A percentile compares a stretch with the other conserved stretches of the same genome.
Conservation (phyloP, 2,113 vertebrate species). For the Diglossa brunneiventris region DNA sequence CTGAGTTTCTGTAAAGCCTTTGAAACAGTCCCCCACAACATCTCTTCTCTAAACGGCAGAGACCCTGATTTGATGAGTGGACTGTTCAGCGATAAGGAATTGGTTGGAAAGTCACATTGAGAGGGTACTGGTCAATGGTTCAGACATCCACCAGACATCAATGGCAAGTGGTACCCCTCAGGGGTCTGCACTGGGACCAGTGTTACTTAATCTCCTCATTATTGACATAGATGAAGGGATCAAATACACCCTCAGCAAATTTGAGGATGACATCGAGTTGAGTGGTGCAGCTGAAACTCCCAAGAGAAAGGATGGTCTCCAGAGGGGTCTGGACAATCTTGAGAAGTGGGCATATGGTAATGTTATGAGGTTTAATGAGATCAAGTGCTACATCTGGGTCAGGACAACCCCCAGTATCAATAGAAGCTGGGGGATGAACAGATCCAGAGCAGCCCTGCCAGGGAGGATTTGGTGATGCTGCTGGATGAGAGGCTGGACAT, state of each 20-base stretch:
- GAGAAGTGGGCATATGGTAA: neutral
- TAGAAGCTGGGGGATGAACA: neutral
- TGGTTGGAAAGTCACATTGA: neutral
- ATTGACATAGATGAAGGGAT: neutral
- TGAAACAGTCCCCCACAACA: neutral
- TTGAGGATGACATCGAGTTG: neutral
- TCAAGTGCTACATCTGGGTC: neutral
- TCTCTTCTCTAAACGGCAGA: neutral
- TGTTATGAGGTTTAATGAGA: neutral
- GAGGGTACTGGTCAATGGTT: neutral
- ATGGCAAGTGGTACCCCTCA: neutral
- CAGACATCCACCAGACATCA: neutral
- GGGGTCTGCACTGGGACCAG: neutral
- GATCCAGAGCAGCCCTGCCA: neutral
- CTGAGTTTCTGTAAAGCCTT: neutral
- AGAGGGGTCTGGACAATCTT: neutral
- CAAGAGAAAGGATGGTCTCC: neutral
- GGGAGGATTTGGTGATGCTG: rapidly evolving
- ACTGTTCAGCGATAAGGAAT: neutral
- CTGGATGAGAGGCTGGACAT: neutral
- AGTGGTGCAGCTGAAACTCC: neutral
- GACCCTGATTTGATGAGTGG: neutral
- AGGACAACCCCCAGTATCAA: neutral
- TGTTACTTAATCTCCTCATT: neutral
- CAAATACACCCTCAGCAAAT: neutral